These are phyloP conservation scores for Pardosa pseudoannulata DNA, from an alignment of 2,888 invertebrate species.

Conservation along the genomic window DNA sequence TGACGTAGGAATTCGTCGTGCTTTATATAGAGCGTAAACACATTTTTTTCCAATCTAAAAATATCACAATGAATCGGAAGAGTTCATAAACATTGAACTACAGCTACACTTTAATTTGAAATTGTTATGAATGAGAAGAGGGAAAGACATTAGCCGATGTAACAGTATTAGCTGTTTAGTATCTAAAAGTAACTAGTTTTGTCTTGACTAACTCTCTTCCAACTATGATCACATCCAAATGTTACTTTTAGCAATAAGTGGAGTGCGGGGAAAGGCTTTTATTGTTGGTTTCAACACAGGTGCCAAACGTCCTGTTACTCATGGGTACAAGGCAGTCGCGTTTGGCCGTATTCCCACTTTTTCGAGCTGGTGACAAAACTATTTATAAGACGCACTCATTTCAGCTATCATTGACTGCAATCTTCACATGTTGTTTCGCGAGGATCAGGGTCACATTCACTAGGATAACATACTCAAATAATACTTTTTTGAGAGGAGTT, in stretches of 20 bases:
- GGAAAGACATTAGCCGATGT: too few relatives aligned
- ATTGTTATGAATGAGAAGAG: background rate
- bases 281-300: slow-evolving; percentile 50
- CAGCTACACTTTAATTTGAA: background rate
- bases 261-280: slow-evolving; percentile 19
- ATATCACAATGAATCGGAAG: too few relatives aligned
- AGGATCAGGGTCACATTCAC: slow-evolving; percentile 11
- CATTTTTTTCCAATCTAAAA: too few relatives aligned
- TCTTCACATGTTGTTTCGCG: background rate
- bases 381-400: slow-evolving; percentile 46
- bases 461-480: background rate
- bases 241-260: slow-evolving; percentile 59
- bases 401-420: slow-evolving; percentile 3
- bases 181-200: background rate
- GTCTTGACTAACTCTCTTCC: background rate
- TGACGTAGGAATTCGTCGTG: too few relatives aligned
- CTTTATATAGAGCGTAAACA: too few relatives aligned
- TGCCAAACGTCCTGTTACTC: slow-evolving; percentile 29
- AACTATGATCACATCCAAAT: slow-evolving; percentile 27
- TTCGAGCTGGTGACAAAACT: slow-evolving; percentile 25
- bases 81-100: too few relatives aligned
- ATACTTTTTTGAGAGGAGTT: background rate
- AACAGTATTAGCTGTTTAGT: background rate
- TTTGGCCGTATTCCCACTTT: slow-evolving; percentile 47
- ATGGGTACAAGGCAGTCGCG: slow-evolving; percentile 16